Conservation (phyloP, 1,140 invertebrate species). For the Apis florea region DNA sequence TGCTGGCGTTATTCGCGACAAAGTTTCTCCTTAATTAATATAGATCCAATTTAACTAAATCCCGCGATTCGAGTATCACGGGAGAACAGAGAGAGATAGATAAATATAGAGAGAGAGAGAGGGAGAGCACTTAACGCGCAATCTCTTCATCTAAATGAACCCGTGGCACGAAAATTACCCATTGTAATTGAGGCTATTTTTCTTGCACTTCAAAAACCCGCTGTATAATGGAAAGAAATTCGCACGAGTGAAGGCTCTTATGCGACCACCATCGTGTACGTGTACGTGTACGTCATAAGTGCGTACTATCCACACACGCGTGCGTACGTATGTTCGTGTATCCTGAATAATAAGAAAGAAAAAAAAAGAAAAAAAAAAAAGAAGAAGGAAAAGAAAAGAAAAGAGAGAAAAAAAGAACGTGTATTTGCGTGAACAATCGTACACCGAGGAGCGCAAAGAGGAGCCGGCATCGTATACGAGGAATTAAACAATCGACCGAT, state of each 20-base stretch:
- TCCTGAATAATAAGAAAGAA: background rate
- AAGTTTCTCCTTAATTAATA: conserved; percentile 11
- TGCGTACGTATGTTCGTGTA: background rate
- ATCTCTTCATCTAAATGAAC: conserved; percentile 48
- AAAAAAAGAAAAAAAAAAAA: background rate
- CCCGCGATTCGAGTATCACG: conserved; percentile 12
- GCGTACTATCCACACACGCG: no score
- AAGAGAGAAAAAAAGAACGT: background rate
- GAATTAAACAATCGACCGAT: conserved; percentile 68
- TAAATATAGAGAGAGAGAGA: background rate
- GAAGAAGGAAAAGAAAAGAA: no score
- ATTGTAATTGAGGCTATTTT: conserved; percentile 47
- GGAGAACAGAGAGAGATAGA: background rate
- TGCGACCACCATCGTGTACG: background rate
- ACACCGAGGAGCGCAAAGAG: conserved; percentile 16
- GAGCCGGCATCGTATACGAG: conserved; percentile 21
- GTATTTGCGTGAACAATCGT: conserved; percentile 29
- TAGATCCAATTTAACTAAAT: conserved; percentile 40
- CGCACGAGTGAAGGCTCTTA: conserved; percentile 18
- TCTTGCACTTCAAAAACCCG: conserved; percentile 42
- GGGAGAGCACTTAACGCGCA: background rate
- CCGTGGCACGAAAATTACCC: conserved; percentile 49
- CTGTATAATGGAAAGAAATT: conserved; percentile 42
- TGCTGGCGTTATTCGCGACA: background rate
- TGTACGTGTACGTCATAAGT: background rate